Base-by-base conservation (phyloP, 2,888 invertebrate genomes). In the Acanthacorydalis orientalis region DNA sequence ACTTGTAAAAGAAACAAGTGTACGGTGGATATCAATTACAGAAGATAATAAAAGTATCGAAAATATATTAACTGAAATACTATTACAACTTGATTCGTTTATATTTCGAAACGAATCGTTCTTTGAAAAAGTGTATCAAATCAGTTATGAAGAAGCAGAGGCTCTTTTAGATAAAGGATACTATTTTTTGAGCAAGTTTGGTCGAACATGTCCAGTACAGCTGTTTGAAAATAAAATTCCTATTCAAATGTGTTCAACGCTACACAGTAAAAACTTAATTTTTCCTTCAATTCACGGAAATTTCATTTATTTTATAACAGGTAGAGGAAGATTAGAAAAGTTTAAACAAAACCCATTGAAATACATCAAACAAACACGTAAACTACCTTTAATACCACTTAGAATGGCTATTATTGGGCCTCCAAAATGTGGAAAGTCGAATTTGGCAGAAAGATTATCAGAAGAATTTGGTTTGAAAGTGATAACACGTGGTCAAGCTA, bases 141-240 rank as follows among this genome's bases (percentile, higher is more conserved):
- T 78, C 2, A 64, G 67, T 46, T 52, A 62, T 11, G 71, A 74
- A 52, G 63, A 70, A 12, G 78, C 79, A 6, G 75, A 80, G 55
- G 63, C 64, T 46, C 61, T 81, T 40, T 55, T 81, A 35, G 57
- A 64, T 2, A 64, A 64, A 51, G 80, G 81, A 4, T 75, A 74
- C 59, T 77, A 65, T 57, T 73, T 79, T 51, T 58, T 74, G 15
- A 81, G 80, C 57, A 71, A 72, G 53, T 81, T 79, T 59, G 71
- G 75, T 16, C 68, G 72, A 47, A 69, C 73, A 55, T 80, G 81
- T 58, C 82, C 82, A 1, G 79, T 82, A 1, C 72, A 75, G 55
- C 63, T 76, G 44, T 68, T 59, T 55, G 68, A 73, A 54, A 65
- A 71, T 50, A 62, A 67, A 37, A 59, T 67, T 47, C 63, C 70